These are phyloP conservation scores for Tarsius wallacei DNA, from an alignment of 2,797 vertebrate species.

Conservation along the genomic window DNA sequence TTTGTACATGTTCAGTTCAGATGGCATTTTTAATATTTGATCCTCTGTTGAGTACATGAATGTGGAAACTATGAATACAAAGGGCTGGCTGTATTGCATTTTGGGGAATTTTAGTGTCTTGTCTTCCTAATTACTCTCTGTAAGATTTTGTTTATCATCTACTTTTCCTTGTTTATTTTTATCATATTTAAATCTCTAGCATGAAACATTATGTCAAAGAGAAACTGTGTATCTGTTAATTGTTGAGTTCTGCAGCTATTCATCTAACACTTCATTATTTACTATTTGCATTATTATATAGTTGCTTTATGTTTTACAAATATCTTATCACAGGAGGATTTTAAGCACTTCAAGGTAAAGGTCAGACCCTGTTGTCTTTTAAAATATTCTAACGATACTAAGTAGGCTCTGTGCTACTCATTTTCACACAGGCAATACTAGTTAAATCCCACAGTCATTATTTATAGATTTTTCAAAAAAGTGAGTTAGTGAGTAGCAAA, in stretches of 20 bases:
- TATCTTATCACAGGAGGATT: neutral
- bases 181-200: neutral
- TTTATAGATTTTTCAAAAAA: conserved; percentile 15
- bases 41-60: neutral
- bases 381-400: neutral
- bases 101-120: neutral
- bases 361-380: neutral
- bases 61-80: neutral
- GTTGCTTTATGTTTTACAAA: conserved; percentile 17
- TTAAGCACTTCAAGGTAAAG: neutral
- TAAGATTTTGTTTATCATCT: neutral
- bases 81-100: neutral
- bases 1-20: neutral
- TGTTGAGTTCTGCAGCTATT: neutral
- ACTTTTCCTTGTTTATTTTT: neutral
- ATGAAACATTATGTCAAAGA: neutral
- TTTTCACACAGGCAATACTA: neutral
- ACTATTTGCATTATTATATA: conserved; percentile 26
- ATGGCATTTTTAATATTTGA: neutral
- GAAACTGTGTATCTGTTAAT: neutral
- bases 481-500: neutral
- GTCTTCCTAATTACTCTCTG: conserved; percentile 17
- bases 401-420: neutral
- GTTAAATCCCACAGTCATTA: neutral
- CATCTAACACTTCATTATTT: conserved; percentile 33